phyloP scores from a whole-genome alignment of 2,797 vertebrate species.

The Dromococcyx pavoninus region DNA sequence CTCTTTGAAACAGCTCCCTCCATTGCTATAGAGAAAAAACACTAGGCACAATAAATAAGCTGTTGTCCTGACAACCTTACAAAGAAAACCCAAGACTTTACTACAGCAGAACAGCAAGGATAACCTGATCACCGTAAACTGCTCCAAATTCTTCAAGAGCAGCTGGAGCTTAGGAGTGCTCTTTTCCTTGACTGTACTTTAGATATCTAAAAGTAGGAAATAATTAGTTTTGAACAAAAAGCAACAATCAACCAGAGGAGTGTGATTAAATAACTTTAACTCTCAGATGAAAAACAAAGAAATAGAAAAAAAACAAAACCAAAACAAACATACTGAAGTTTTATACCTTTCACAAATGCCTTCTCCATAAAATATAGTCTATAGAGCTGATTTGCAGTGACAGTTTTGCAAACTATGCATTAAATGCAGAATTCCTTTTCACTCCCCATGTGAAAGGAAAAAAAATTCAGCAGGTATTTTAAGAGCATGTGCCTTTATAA shows the following conservation, averaged over 20 bases:
- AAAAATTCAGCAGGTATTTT: neutral
- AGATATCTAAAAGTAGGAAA: neutral
- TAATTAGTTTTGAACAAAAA: neutral
- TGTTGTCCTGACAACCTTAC: slow-evolving; percentile 65
- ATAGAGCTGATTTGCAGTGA: neutral
- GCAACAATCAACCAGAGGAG: neutral
- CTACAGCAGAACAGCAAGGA: neutral
- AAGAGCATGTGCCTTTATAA: neutral
- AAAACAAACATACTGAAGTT: neutral
- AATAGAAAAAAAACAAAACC: neutral
- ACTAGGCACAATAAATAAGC: slow-evolving; percentile 14
- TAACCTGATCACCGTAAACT: neutral
- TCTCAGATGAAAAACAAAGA: neutral
- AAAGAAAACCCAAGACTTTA: slow-evolving; percentile 15
- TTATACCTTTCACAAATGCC: neutral
- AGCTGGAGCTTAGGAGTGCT: neutral
- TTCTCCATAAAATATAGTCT: neutral
- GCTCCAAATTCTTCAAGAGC: neutral
- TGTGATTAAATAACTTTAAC: neutral
- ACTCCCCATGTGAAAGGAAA: neutral
- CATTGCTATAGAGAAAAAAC: neutral
- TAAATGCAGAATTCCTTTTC: neutral
- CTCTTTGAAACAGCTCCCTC: slow-evolving; percentile 8
- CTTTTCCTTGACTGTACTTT: neutral
- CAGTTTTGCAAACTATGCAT: neutral